Conservation (phyloP, 2,888 invertebrate species). For the Gastracanthus pulcherrimus region DNA sequence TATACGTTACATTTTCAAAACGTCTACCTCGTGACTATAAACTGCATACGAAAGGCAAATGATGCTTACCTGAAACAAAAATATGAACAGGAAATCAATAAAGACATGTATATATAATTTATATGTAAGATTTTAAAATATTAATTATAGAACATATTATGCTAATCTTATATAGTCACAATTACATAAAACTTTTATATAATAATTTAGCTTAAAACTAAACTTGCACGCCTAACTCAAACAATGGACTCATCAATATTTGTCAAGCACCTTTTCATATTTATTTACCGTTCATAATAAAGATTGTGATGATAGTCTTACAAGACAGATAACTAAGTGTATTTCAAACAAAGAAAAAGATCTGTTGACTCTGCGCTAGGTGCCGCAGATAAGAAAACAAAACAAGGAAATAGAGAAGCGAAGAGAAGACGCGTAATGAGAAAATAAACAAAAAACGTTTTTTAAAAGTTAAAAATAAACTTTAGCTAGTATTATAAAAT, state of each 20-base stretch:
- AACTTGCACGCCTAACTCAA: not conserved
- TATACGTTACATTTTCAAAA: not conserved
- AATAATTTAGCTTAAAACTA: not conserved
- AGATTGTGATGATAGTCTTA: slow-evolving; percentile 25
- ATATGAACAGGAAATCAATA: not conserved
- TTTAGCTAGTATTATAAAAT: too few species aligned
- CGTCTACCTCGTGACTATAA: not conserved
- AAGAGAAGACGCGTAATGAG: not conserved
- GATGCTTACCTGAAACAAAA: slow-evolving; percentile 34
- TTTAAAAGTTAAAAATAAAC: not conserved
- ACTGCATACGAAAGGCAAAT: not conserved
- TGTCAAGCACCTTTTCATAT: slow-evolving; percentile 24
- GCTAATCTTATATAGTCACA: not conserved
- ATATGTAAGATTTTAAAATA: too few species aligned
- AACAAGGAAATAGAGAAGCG: not conserved
- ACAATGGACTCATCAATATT: slow-evolving; percentile 16
- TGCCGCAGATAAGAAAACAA: slow-evolving; percentile 26
- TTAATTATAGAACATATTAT: too few species aligned
- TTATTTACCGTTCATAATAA: slow-evolving; percentile 25
- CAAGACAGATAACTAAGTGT: slow-evolving; percentile 15
- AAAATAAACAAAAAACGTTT: not conserved
- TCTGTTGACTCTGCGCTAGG: slow-evolving; percentile 16
- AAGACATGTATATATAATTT: not conserved
- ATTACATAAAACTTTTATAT: not conserved
- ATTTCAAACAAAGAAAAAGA: slow-evolving; percentile 30